Percentiles rank a stretch among this genome's conserved stretches.
Conservation (phyloP, 2,113 vertebrate genomes). For the Oreamnos americanus region DNA sequence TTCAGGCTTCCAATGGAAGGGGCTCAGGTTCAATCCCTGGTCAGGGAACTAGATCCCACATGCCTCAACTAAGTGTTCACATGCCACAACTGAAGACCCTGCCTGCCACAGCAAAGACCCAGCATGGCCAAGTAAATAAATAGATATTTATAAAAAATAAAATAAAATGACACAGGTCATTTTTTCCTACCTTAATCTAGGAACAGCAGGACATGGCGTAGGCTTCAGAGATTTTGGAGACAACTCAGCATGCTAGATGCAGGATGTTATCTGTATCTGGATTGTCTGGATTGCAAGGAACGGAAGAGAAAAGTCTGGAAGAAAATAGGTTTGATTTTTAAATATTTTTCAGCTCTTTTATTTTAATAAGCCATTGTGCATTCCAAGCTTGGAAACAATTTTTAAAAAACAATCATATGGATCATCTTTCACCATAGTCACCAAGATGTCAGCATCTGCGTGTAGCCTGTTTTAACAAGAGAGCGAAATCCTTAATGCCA, state of each 20-base stretch:
- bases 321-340: slow-evolving; percentile 15
- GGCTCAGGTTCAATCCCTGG: neutral
- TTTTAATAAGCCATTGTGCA: neutral
- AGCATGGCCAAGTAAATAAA: neutral
- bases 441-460: neutral
- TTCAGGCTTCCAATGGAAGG: neutral
- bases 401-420: slow-evolving; percentile 6
- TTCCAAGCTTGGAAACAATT: slow-evolving; percentile 17
- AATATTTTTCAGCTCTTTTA: neutral
- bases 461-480: neutral
- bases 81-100: neutral
- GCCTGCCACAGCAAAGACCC: neutral
- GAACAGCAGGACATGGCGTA: neutral
- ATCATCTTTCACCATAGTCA: neutral
- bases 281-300: neutral
- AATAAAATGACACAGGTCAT: neutral
- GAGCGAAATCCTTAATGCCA: neutral
- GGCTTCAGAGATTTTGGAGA: neutral
- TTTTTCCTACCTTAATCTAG: neutral
- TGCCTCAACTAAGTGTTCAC: neutral
- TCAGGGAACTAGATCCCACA: neutral
- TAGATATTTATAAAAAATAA: neutral
- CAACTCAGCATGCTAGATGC: neutral
- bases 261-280: neutral
- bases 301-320: neutral